Conservation (phyloP, 2,888 invertebrate species). For the Campoplex nolae region DNA sequence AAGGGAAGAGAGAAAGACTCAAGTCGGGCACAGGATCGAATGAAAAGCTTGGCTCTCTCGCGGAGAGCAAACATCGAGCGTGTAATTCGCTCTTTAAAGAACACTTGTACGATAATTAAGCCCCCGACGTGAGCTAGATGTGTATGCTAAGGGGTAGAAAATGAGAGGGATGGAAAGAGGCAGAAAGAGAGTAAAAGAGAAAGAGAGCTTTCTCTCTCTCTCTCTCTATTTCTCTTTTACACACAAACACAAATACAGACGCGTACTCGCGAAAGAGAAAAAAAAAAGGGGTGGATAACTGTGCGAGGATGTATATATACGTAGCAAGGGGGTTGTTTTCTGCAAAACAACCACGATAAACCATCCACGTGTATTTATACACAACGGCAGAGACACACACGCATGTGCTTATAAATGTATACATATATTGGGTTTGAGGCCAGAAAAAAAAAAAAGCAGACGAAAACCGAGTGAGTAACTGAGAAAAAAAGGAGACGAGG, state of each 20-base stretch:
- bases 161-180: slow-evolving; percentile 32
- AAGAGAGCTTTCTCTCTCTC: neutral
- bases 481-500: slow-evolving; percentile 17
- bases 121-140: slow-evolving; percentile 73
- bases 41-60: slow-evolving; percentile 79
- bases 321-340: slow-evolving; percentile 59
- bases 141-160: slow-evolving; percentile 47
- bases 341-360: slow-evolving; percentile 47
- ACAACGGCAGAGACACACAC: neutral
- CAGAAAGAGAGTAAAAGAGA: slow-evolving; percentile 42
- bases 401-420: neutral
- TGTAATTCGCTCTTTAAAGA: slow-evolving; percentile 85
- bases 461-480: slow-evolving; percentile 45
- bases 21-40: slow-evolving; percentile 72
- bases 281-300: slow-evolving; percentile 21
- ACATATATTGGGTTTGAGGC: slow-evolving; percentile 34
- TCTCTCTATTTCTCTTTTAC: no score
- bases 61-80: slow-evolving; percentile 82
- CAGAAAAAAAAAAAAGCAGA: slow-evolving; percentile 35
- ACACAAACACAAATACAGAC: neutral
- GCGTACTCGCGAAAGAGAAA: slow-evolving; percentile 7
- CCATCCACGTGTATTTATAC: slow-evolving; percentile 21
- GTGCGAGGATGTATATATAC: slow-evolving; percentile 38
- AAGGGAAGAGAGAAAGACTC: slow-evolving; percentile 63
- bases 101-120: slow-evolving; percentile 83